Evolutionary conservation across 1,140 invertebrate species (phyloP).

Genomic region (Trinorchestia longiramus): DNA sequence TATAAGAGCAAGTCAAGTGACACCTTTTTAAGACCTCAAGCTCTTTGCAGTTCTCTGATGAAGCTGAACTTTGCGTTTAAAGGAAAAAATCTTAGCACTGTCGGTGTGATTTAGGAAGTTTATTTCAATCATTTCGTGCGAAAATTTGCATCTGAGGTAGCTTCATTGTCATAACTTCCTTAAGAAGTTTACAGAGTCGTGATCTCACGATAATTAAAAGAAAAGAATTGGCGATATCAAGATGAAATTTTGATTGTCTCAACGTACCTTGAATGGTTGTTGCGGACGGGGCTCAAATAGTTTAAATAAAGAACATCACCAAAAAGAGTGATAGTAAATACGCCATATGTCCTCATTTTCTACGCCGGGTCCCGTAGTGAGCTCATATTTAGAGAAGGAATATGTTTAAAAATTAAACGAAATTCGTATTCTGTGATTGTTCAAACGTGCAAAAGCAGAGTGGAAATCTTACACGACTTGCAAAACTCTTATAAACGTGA

Average conservation of each 20-base stretch:
- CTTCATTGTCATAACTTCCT: background rate
- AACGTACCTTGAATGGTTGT: background rate
- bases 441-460: background rate
- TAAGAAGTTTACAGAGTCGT: background rate
- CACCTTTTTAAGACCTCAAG: background rate
- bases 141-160: background rate
- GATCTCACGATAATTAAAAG: background rate
- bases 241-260: background rate
- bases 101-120: background rate
- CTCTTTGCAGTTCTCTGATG: background rate
- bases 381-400: background rate
- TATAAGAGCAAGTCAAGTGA: slow-evolving; percentile 1
- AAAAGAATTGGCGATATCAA: background rate
- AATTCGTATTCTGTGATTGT: background rate
- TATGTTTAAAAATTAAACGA: background rate
- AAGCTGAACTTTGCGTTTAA: background rate
- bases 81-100: background rate
- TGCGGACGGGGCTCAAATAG: background rate
- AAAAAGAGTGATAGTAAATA: background rate
- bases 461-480: background rate
- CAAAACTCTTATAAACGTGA: background rate
- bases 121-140: background rate
- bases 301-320: background rate
- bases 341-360: background rate
- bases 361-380: background rate